Base-by-base conservation (phyloP, 2,113 vertebrate species). In the Corvus cornix region DNA sequence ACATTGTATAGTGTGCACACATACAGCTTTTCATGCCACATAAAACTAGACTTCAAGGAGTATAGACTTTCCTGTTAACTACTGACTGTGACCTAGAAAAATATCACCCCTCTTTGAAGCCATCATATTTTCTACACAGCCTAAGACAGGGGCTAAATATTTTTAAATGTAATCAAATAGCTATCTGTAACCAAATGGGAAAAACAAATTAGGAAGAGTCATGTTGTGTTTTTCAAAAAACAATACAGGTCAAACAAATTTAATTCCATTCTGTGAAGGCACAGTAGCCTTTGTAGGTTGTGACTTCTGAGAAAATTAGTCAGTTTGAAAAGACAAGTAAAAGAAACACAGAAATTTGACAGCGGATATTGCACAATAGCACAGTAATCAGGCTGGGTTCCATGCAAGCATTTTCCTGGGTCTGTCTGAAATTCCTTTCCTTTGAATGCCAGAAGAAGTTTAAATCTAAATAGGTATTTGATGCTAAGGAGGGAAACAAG, bases 321-420 rank as follows among this genome's bases (percentile, higher is more conserved):
- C 4, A 8, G 4, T 22, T 75, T 64, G 14, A 64, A 90, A 87
- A 69, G 31, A 55, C 1, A 0, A 9, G 5, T 44, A 33, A 74
- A 83, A 73, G 16, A 28, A 82, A 30, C 9, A 28, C 0, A 18
- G n/a, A 64, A 64, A 69, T 64, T 41, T 75, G 56, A 26, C 8
- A 24, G 12, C 44, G 21, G 4, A n/a, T 43, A 12, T 12, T 59
- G 39, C 18, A 22, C 16, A 64, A 33, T 16, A 63, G 27, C 0
- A 0, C 9, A 69, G 17, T 24, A 31, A 20, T 39, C 46, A 69
- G 20, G 3, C 20, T 35, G 35, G 16, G 15, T 26, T 66, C 0
- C 3, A 23, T 41, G 41, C 6, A 4, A 67, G 16, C 3, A 30
- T 41, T 30, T 76, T 48, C 30, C 13, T 21, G 23, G 4, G 7